Evolutionary conservation across 1,140 invertebrate genomes (phyloP), one percentile per base, ranked within the genome.

Genomic region (Ceratina australensis): DNA sequence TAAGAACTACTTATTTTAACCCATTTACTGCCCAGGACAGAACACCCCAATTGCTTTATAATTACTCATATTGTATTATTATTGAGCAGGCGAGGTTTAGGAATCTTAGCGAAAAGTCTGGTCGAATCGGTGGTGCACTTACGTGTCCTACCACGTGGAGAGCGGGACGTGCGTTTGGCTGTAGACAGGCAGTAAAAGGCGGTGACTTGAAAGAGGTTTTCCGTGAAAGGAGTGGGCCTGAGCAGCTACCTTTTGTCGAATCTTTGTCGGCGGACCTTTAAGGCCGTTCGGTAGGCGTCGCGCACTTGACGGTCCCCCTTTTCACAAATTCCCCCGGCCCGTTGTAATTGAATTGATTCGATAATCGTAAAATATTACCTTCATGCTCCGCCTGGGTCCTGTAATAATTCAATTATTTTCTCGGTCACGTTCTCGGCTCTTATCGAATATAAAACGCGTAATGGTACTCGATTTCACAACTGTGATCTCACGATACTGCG

Each of bases 131-230:
- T 33, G 28, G 33, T 42, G 2, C 33, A 42, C 33, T 42, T 42
- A 42, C 33, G 33, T 0, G 5, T 42, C 33, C 33, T 52, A 64
- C 76, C 8, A 20, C 52, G 52, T 10, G 50, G 72, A 73, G 81
- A 42, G 33, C 33, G 78, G 78, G 82, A 84, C 73, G 78, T 79
- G 81, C 63, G 72, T 87, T 87, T 42, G 54, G 72, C 65, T 63
- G 72, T 47, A 72, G 80, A 82, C 81, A 80, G 76, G 73, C 84
- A 72, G 84, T 85, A 89, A 87, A 89, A 87, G 87, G 87, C 90
- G 90, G 90, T 85, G 68, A 91, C 80, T 90, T 91, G 78, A 91
- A 91, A 91, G 87, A 84, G 81, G 86, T 90, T 88, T 91, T 81
- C 87, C 86, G 85, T 90, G 86, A 91, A 91, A 91, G 89, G 89